Conservation (phyloP, 2,888 invertebrate species). For the Eulithis testata region DNA sequence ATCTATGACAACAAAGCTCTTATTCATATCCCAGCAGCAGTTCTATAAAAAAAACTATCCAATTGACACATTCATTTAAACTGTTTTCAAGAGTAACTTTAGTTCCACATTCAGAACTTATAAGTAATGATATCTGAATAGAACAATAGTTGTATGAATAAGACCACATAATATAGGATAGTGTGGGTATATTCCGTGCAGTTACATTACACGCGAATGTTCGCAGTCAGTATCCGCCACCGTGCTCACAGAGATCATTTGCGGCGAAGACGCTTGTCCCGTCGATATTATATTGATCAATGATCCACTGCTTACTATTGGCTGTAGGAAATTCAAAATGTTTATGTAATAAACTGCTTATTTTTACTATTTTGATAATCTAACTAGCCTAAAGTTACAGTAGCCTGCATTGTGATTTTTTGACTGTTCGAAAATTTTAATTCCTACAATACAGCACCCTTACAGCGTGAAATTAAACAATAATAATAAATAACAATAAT, state of each 20-base stretch:
- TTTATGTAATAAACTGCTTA: constrained; percentile 25
- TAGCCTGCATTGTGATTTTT: too few relatives aligned
- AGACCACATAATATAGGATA: background rate
- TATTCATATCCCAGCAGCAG: too few relatives aligned
- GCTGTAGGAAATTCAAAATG: constrained; percentile 64
- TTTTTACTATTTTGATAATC: background rate
- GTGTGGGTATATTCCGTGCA: background rate
- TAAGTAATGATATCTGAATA: too few relatives aligned
- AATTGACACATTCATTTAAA: too few relatives aligned
- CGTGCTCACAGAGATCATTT: constrained; percentile 78
- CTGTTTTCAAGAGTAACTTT: too few relatives aligned
- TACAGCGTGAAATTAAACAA: too few relatives aligned
- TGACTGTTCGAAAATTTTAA: too few relatives aligned
- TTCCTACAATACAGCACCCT: too few relatives aligned
- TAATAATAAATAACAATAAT: too few relatives aligned
- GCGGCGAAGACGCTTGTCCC: constrained; percentile 79
- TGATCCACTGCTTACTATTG: constrained; percentile 78
- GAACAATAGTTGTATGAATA: background rate
- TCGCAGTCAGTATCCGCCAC: constrained; percentile 26
- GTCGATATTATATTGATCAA: constrained; percentile 82
- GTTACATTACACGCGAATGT: constrained; percentile 19
- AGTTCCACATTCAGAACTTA: too few relatives aligned
- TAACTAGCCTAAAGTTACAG: too few relatives aligned
- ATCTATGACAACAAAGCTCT: background rate
- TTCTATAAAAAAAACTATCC: too few relatives aligned